phyloP scores from a whole-genome alignment of 2,113 vertebrate genomes.

The Electrona antarctica region DNA sequence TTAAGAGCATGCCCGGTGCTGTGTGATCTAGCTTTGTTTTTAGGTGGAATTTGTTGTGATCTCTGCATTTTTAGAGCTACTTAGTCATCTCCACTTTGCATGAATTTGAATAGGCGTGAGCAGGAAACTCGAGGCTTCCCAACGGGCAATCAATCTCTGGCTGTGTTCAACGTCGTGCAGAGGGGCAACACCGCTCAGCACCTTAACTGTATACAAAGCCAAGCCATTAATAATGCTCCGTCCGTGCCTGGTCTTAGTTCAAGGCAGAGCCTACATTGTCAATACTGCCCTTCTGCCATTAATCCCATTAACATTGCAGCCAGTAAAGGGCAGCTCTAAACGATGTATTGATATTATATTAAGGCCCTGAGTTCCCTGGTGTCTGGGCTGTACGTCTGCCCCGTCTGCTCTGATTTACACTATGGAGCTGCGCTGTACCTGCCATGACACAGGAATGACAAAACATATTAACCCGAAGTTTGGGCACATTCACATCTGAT shows the following conservation, averaged over 20 bases:
- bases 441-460: neutral
- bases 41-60: neutral
- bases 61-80: slow-evolving; percentile 12
- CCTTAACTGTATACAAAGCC: slow-evolving; percentile 12
- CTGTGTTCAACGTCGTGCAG: slow-evolving; percentile 9
- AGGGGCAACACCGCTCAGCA: slow-evolving; percentile 16
- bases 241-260: slow-evolving; percentile 31
- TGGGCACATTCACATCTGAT: too few species aligned
- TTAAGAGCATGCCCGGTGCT: too few species aligned
- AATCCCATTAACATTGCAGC: slow-evolving; percentile 68
- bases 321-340: slow-evolving; percentile 72
- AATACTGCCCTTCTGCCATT: slow-evolving; percentile 60
- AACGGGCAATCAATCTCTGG: slow-evolving; percentile 21
- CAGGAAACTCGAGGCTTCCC: slow-evolving; percentile 21
- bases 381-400: slow-evolving; percentile 52
- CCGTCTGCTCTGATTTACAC: slow-evolving; percentile 61
- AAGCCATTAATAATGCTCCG: slow-evolving; percentile 50
- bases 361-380: slow-evolving; percentile 63
- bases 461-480: too few species aligned
- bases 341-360: slow-evolving; percentile 77
- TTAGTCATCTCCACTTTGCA: slow-evolving; percentile 22
- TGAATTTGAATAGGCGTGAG: slow-evolving; percentile 34
- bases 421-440: neutral
- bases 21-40: neutral
- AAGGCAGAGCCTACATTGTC: slow-evolving; percentile 45